These are phyloP conservation scores for Arion vulgaris DNA, from an alignment of 1,140 invertebrate species.

Conservation along the genomic window DNA sequence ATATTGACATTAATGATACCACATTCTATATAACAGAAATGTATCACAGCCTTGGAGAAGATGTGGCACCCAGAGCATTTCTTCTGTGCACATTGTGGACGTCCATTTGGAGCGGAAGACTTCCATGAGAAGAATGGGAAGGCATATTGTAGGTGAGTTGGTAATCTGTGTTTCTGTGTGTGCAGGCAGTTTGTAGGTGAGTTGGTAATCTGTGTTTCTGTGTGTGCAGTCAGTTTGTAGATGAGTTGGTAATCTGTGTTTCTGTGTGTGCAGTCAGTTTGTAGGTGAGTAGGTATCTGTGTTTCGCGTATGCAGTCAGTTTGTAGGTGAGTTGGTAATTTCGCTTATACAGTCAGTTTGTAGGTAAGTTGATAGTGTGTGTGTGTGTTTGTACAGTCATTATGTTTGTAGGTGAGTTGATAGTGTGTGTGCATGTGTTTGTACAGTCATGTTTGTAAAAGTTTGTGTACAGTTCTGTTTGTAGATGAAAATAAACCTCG, in stretches of 20 bases:
- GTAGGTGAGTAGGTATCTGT: background rate
- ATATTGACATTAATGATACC: no score
- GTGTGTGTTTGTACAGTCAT: no score
- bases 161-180: background rate
- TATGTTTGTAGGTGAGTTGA: no score
- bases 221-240: background rate
- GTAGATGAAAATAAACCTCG: no score
- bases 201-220: no score
- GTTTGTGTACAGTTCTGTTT: no score
- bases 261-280: background rate
- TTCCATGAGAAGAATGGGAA: slow-evolving; percentile 72
- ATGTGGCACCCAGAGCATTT: slow-evolving; percentile 99
- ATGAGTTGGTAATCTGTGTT: background rate
- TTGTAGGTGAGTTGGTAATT: background rate
- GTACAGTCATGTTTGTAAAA: no score
- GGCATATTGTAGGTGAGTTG: slow-evolving; percentile 69
- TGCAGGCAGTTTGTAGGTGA: background rate
- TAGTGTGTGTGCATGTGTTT: no score
- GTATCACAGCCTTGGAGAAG: slow-evolving; percentile 97
- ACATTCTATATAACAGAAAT: no score
- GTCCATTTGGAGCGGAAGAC: slow-evolving; percentile 95
- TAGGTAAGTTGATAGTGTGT: no score
- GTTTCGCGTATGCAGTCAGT: background rate
- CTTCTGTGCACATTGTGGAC: slow-evolving; percentile 98
- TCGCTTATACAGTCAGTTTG: no score